Percentiles rank a stretch among this genome's conserved stretches.
Evolutionary conservation across 2,888 invertebrate species (phyloP).

Genomic region (Andrena dorsata): DNA sequence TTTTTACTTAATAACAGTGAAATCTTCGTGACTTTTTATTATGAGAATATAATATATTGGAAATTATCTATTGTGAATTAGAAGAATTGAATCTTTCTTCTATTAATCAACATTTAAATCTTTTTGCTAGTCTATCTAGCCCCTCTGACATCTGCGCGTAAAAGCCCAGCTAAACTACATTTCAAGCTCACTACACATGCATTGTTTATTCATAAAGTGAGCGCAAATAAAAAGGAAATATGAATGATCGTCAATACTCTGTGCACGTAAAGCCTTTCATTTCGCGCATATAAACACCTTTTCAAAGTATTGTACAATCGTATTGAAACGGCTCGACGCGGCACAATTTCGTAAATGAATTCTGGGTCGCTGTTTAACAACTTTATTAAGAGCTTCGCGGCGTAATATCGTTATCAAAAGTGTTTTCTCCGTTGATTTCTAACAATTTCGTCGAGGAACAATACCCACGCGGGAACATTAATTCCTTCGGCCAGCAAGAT

Average conservation of each 20-base stretch:
- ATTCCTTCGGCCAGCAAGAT: neutral
- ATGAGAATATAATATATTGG: too few relatives aligned
- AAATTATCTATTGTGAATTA: too few relatives aligned
- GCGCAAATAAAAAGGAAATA: neutral
- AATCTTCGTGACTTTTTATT: too few relatives aligned
- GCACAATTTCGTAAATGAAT: constrained; percentile 37
- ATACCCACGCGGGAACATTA: neutral
- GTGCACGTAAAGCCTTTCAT: neutral
- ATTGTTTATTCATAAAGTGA: neutral
- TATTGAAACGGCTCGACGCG: neutral
- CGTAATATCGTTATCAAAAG: neutral
- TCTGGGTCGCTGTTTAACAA: constrained; percentile 13
- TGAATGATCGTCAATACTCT: neutral
- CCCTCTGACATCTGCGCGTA: too few relatives aligned
- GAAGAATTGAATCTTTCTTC: too few relatives aligned
- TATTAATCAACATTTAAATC: too few relatives aligned
- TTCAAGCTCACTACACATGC: neutral
- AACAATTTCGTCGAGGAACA: neutral
- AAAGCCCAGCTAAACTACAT: too few relatives aligned
- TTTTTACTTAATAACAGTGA: too few relatives aligned
- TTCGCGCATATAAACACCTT: constrained; percentile 17
- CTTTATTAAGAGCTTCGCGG: neutral
- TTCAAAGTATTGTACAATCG: constrained; percentile 3
- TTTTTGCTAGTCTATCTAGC: too few relatives aligned
- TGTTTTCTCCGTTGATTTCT: neutral